Evolutionary conservation across 2,113 vertebrate species (phyloP).

Genomic region (Tichodroma muraria): DNA sequence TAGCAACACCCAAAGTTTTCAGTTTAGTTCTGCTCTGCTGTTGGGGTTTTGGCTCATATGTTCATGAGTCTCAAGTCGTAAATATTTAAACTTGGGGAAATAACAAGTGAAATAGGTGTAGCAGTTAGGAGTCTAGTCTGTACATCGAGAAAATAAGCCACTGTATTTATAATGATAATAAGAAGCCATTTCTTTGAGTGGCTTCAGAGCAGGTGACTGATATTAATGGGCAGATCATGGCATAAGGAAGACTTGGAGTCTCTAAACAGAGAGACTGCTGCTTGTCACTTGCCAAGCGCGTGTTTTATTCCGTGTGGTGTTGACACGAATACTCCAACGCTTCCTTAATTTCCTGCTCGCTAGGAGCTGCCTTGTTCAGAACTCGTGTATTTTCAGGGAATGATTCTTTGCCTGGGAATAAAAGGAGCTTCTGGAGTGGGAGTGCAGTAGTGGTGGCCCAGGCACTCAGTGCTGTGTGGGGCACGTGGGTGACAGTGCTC

Average conservation of each 20-base stretch:
- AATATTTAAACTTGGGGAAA: background rate
- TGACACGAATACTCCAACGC: background rate
- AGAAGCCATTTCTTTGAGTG: background rate
- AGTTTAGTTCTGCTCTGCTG: background rate
- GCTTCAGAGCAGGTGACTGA: background rate
- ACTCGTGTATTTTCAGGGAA: background rate
- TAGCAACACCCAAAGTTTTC: background rate
- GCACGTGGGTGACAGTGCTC: background rate
- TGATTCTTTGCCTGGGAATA: background rate
- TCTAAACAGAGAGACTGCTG: background rate
- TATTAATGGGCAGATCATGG: background rate
- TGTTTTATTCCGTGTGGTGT: background rate
- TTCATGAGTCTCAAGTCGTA: background rate
- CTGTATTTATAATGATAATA: background rate
- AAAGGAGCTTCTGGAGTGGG: background rate
- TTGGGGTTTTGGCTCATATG: background rate
- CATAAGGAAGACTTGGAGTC: background rate
- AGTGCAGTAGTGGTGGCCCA: background rate
- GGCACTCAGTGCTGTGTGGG: background rate
- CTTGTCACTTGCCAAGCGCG: background rate
- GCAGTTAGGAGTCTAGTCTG: background rate
- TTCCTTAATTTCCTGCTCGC: background rate
- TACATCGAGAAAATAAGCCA: background rate
- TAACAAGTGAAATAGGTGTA: background rate
- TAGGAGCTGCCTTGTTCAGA: background rate